These are phyloP conservation scores for Eriosoma lanigerum DNA, from an alignment of 1,140 invertebrate species.

Conservation along the genomic window DNA sequence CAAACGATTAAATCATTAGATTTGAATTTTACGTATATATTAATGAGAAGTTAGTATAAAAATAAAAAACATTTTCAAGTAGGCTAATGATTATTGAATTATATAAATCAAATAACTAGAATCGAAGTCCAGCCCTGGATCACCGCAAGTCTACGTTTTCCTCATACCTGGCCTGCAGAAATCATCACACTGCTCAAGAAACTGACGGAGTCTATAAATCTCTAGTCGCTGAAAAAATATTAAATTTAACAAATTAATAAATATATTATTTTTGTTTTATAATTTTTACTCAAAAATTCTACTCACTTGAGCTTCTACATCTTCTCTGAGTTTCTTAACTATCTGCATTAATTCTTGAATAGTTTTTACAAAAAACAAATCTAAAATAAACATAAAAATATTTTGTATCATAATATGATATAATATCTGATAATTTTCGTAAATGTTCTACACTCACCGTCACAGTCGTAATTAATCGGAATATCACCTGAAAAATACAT, in stretches of 20 bases:
- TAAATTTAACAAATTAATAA: background rate
- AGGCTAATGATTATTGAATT: slow-evolving; percentile 36
- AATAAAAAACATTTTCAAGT: slow-evolving; percentile 21
- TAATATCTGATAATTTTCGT: no score
- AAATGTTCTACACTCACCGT: slow-evolving; percentile 58
- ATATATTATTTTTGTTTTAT: background rate
- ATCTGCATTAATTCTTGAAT: slow-evolving; percentile 73
- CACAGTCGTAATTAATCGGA: slow-evolving; percentile 68
- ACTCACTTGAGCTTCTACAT: slow-evolving; percentile 65
- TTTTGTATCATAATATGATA: no score
- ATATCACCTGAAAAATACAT: slow-evolving; percentile 67
- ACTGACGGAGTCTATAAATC: slow-evolving; percentile 68
- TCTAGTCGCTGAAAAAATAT: slow-evolving; percentile 65
- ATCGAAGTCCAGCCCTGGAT: slow-evolving; percentile 53
- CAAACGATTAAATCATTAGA: slow-evolving; percentile 23
- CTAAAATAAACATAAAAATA: slow-evolving; percentile 59
- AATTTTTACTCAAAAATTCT: background rate
- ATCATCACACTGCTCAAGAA: slow-evolving; percentile 78
- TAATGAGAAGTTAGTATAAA: slow-evolving; percentile 50
- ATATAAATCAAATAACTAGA: slow-evolving; percentile 50
- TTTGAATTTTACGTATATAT: slow-evolving; percentile 42
- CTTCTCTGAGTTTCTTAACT: slow-evolving; percentile 69
- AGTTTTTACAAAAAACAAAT: slow-evolving; percentile 67
- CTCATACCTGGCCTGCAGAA: slow-evolving; percentile 62
- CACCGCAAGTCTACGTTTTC: slow-evolving; percentile 43